Conservation (phyloP, 2,113 vertebrate genomes). For the Atrichornis clamosus region DNA sequence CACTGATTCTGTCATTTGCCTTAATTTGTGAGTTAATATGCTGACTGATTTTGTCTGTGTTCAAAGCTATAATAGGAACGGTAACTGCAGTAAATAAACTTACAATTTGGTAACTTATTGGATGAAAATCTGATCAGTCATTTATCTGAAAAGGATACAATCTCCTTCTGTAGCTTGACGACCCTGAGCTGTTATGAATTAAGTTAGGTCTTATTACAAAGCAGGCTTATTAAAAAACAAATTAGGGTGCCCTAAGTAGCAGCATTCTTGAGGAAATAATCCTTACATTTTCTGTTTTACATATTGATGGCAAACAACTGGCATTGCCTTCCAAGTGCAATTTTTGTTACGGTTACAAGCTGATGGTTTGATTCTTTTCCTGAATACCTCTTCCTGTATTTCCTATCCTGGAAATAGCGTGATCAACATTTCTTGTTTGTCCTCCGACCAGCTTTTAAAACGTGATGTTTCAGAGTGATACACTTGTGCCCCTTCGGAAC, state of each 20-base stretch:
- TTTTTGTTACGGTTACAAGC: neutral
- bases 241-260: neutral
- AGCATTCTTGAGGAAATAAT: neutral
- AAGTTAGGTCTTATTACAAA: neutral
- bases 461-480: neutral
- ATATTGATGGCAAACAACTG: neutral
- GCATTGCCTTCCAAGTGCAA: neutral
- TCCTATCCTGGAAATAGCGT: neutral
- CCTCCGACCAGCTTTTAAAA: neutral
- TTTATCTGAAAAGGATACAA: neutral
- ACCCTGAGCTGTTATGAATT: neutral
- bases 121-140: neutral
- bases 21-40: neutral
- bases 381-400: neutral
- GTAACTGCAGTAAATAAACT: neutral
- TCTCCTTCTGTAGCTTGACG: neutral
- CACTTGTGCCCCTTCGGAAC: neutral
- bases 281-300: neutral
- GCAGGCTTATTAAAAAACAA: neutral
- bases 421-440: neutral
- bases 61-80: neutral
- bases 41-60: neutral
- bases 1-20: neutral
- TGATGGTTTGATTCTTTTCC: neutral
- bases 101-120: neutral